phyloP scores from a whole-genome alignment of 1,140 invertebrate genomes.

The Trichonephila inaurata region DNA sequence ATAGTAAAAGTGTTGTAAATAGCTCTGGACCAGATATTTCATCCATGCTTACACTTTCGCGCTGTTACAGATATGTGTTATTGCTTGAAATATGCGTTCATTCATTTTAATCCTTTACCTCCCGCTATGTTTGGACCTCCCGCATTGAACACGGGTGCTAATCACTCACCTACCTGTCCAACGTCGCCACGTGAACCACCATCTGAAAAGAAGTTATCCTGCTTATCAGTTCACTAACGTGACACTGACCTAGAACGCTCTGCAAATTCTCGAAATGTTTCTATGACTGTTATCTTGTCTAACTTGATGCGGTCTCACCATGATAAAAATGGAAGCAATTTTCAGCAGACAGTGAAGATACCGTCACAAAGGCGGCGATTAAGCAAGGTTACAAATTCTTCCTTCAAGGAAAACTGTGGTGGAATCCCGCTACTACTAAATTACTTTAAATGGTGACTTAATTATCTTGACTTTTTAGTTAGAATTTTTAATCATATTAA shows the following conservation, averaged over 20 bases:
- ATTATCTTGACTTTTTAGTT: neutral
- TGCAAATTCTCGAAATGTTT: constrained; percentile 34
- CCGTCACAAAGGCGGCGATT: neutral
- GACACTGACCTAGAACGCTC: constrained; percentile 61
- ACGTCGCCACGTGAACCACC: constrained; percentile 38
- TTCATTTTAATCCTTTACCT: constrained; percentile 56
- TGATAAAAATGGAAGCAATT: constrained; percentile 7
- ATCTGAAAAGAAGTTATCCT: neutral
- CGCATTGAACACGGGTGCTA: constrained; percentile 30
- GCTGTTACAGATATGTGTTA: neutral
- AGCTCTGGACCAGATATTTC: neutral
- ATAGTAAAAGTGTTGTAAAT: neutral
- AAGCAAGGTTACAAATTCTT: neutral
- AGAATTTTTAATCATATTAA: neutral
- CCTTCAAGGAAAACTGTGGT: neutral
- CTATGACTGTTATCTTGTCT: neutral
- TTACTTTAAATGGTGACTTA: neutral
- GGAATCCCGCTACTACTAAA: neutral
- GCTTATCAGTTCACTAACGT: constrained; percentile 54
- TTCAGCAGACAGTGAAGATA: neutral
- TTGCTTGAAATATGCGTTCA: constrained; percentile 2
- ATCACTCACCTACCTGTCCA: constrained; percentile 53
- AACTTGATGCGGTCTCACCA: neutral
- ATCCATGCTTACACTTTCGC: neutral
- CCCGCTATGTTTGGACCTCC: constrained; percentile 52